Conservation (phyloP, 2,888 invertebrate genomes). For the Zygaena filipendulae region DNA sequence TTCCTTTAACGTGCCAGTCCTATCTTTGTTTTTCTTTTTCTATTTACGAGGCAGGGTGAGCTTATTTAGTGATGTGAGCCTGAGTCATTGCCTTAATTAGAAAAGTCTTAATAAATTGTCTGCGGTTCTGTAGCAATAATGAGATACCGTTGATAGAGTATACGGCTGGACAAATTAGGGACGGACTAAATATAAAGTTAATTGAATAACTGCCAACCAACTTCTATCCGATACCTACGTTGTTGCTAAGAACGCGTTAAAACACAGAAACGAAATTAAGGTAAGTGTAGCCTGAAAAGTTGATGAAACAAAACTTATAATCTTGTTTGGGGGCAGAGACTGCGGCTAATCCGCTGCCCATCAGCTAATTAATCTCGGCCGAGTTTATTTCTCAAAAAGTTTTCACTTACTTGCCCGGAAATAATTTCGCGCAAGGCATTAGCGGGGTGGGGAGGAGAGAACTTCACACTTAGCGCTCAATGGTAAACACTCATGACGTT, state of each 20-base stretch:
- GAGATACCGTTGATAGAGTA: too few species aligned
- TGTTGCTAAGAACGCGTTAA: too few species aligned
- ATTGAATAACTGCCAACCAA: too few species aligned
- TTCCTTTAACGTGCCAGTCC: conserved; percentile 29
- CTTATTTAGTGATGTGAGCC: conserved; percentile 12
- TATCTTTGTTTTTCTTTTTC: conserved; percentile 36
- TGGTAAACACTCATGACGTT: conserved; percentile 69
- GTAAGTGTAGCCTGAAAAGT: conserved; percentile 57
- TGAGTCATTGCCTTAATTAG: conserved; percentile 3
- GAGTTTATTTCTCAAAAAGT: conserved; percentile 65
- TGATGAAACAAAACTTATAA: conserved; percentile 62
- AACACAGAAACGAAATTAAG: conserved; percentile 53
- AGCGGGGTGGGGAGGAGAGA: conserved; percentile 33
- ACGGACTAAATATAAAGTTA: too few species aligned
- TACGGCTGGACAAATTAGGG: too few species aligned
- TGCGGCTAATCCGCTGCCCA: conserved; percentile 58
- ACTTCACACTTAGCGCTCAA: conserved; percentile 67
- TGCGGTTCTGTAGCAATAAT: too few species aligned
- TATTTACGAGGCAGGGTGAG: conserved; percentile 17
- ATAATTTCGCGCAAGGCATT: conserved; percentile 62
- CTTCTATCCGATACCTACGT: too few species aligned
- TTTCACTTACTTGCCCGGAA: conserved; percentile 56
- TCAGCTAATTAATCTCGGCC: conserved; percentile 66
- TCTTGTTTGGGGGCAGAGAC: conserved; percentile 60
- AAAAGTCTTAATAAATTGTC: conserved; percentile 7